phyloP scores from a whole-genome alignment of 2,888 invertebrate species.

The Scaptomyza caliginosa region DNA sequence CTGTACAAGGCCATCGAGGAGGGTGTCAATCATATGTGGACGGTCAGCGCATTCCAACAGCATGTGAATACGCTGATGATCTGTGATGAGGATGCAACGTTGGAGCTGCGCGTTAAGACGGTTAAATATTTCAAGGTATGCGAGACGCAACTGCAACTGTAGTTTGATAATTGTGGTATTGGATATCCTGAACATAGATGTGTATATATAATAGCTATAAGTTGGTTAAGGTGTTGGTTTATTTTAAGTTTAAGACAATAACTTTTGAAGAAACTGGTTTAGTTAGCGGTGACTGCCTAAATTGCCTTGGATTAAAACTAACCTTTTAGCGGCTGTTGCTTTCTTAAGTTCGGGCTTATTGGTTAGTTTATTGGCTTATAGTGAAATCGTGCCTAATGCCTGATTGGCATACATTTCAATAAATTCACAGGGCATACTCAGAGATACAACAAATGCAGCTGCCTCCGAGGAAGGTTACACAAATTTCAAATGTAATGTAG shows the following conservation, averaged over 20 bases:
- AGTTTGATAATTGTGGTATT: background rate
- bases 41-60: constrained; percentile 98
- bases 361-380: background rate
- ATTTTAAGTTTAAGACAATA: background rate
- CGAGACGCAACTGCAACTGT: constrained; percentile 9
- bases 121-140: constrained; percentile 98
- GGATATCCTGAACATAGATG: background rate
- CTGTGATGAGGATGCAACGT: constrained; percentile 98
- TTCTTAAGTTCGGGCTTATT: background rate
- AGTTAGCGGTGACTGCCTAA: background rate
- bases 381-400: constrained; percentile 36
- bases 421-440: constrained; percentile 69
- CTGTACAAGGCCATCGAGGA: constrained; percentile 99
- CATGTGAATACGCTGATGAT: constrained; percentile 96
- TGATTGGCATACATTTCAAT: constrained; percentile 22
- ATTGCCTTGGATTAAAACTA: constrained; percentile 15
- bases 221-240: constrained; percentile 35
- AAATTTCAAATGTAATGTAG: constrained; percentile 54
- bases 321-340: constrained; percentile 1
- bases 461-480: constrained; percentile 45
- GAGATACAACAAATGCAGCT: constrained; percentile 65
- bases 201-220: background rate
- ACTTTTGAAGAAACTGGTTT: constrained; percentile 16
- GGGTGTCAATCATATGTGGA: constrained; percentile 99
- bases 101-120: constrained; percentile 98